Evolutionary conservation across 2,888 invertebrate genomes (phyloP).

Genomic region (Candidula unifasciata): DNA sequence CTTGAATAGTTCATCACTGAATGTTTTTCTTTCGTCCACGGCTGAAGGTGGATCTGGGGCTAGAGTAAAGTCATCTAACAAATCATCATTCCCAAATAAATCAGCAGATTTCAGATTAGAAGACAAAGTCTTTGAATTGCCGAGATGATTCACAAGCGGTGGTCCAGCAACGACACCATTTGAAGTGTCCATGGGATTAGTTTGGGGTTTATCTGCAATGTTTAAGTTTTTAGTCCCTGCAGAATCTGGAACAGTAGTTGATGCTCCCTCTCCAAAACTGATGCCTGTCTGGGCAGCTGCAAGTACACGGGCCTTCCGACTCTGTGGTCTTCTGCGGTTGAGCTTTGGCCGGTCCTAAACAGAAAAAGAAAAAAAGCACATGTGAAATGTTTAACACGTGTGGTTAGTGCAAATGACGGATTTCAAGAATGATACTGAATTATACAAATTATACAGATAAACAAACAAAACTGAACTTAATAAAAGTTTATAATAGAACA

Average conservation of each 20-base stretch:
- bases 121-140: not conserved
- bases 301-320: constrained; percentile 85
- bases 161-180: not conserved
- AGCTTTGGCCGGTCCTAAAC: constrained; percentile 85
- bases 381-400: no score
- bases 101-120: constrained; percentile 52
- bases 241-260: constrained; percentile 45
- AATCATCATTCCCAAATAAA: constrained; percentile 71
- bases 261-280: constrained; percentile 52
- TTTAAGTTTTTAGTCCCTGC: not conserved
- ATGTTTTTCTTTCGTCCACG: constrained; percentile 2
- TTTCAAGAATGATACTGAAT: no score
- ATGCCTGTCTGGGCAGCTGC: constrained; percentile 76
- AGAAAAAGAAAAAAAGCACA: not conserved
- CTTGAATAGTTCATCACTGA: constrained; percentile 45
- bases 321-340: constrained; percentile 87
- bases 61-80: constrained; percentile 49
- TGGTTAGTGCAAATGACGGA: no score
- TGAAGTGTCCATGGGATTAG: constrained; percentile 42
- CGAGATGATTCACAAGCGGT: not conserved
- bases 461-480: no score
- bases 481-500: no score
- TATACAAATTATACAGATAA: no score
- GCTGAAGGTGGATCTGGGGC: not conserved
- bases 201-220: not conserved